Evolutionary conservation across 1,140 invertebrate genomes (phyloP), one percentile per base, ranked within the genome.

Genomic region (Ooceraea biroi): DNA sequence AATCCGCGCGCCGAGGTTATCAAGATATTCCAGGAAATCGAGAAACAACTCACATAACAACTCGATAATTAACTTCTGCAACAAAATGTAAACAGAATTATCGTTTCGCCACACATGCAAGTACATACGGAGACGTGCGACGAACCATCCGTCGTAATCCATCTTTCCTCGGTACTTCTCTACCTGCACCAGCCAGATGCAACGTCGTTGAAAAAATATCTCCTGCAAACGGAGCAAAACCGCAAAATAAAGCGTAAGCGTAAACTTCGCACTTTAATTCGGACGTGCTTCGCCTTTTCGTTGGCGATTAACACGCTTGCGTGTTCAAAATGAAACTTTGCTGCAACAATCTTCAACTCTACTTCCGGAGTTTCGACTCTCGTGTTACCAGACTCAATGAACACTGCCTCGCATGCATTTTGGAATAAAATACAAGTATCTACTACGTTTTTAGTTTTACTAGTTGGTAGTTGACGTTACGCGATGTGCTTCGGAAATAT

Each of bases 1-100:
- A 58, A 57, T 36, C 0, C 11, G 12, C n/a, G 30, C 3, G 11
- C 10, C 58, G 17, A 44, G 14, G 12, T 58, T 44, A 74, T 27
- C 22, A 11, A 74, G 0, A 74, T 30, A 48, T 30, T 74, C 36
- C 71, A 73, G 11, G 2, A 41, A 74, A 72, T 17, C n/a, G 36
- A 52, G 48, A 71, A 55, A 71, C 27, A 71, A 25, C 11, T 19
- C 52, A 7, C 25, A 25, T 10, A 61, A 60, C 17, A 14, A 74
- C 2, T 61, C 27, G 11, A 61, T 17, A 61, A 46, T 61, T 61
- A 46, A 61, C 58, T 11, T 73, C 71, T 30, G 14, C 17, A 48
- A n/a, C 44, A 46, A 60, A 74, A 61, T 7, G 11, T 11, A 30
- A 61, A 19, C 22, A 60, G 60, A 61, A 48, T 74, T 48, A 73